phyloP scores from a whole-genome alignment of 2,113 vertebrate species.

The Paracyprichromis sp. region DNA sequence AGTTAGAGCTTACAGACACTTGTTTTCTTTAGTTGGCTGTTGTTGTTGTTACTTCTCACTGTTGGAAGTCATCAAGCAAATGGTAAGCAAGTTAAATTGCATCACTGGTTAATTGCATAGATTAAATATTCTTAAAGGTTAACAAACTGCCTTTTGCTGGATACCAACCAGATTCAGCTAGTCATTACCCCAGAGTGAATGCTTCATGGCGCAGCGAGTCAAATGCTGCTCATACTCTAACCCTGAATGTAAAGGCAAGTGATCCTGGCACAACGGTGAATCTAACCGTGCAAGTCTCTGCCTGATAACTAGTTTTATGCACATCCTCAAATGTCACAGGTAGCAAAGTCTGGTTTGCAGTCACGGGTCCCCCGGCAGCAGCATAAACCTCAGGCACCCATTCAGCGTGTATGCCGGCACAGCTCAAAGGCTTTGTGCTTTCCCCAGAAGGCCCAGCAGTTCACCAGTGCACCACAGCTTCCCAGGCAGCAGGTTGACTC shows the following conservation, averaged over 20 bases:
- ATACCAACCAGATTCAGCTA: not conserved
- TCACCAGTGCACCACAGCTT: not conserved
- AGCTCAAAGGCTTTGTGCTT: not conserved
- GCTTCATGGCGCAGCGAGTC: not conserved
- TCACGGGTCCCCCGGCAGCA: not conserved
- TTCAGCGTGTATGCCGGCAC: not conserved
- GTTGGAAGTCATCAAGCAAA: not conserved
- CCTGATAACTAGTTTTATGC: not conserved
- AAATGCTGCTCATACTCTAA: not conserved
- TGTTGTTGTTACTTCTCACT: not conserved
- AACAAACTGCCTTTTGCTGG: not conserved
- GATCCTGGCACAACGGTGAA: not conserved
- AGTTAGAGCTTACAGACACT: not conserved
- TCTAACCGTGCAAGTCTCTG: fast-evolving
- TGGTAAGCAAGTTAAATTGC: not conserved
- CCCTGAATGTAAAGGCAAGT: not conserved
- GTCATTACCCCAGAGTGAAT: not conserved
- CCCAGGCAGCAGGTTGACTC: not conserved
- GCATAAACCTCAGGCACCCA: not conserved
- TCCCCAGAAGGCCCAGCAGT: not conserved
- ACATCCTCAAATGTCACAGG: not conserved
- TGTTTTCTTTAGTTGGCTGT: not conserved
- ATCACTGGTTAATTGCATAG: not conserved
- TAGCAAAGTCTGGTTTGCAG: not conserved
- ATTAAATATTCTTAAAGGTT: not conserved